Evolutionary conservation across 2,113 vertebrate genomes (phyloP).

Genomic region (Phodopus roborovskii): DNA sequence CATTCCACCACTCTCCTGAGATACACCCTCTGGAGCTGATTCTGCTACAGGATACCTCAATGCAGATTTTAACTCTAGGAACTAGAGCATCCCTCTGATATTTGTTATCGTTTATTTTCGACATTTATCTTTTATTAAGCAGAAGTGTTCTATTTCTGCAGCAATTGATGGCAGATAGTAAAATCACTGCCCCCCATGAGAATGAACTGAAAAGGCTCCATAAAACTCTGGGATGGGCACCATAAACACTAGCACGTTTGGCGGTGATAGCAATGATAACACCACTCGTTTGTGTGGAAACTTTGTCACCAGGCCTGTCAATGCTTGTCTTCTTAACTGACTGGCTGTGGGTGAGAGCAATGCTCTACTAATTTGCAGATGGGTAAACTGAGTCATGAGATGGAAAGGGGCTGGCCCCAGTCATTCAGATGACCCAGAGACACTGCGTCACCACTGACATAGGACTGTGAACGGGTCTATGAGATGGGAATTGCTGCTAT

Average conservation of each 20-base stretch:
- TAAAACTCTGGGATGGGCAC: neutral
- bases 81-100: fast-evolving
- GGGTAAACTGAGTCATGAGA: neutral
- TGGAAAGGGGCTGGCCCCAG: neutral
- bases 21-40: fast-evolving
- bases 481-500: neutral
- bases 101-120: neutral
- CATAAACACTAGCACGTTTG: fast-evolving
- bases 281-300: fast-evolving
- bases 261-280: fast-evolving
- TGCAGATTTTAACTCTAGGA: fast-evolving
- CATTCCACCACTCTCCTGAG: fast-evolving
- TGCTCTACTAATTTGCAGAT: neutral
- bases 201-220: neutral
- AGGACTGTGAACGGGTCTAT: fast-evolving
- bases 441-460: neutral
- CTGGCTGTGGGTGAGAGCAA: no score
- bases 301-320: neutral
- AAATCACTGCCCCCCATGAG: neutral
- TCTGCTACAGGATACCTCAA: fast-evolving
- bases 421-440: neutral
- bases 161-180: neutral
- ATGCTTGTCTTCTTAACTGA: neutral
- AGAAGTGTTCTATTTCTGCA: neutral
- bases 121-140: neutral